A percentile compares a stretch with the other conserved stretches of the same genome.
These are phyloP conservation scores for Andrena haemorrhoa DNA, from an alignment of 2,888 invertebrate genomes.

Conservation along the genomic window DNA sequence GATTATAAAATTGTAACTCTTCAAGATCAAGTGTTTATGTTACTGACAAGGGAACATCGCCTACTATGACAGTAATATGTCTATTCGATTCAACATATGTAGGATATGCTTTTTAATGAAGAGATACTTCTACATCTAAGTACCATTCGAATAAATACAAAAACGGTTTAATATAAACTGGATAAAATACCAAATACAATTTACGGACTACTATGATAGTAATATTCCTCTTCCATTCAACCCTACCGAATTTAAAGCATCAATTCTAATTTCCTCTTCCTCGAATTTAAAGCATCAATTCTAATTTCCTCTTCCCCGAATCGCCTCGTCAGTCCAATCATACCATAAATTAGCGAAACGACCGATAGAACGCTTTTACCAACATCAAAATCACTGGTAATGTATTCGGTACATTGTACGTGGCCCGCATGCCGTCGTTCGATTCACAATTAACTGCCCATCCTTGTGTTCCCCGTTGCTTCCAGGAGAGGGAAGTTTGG, in stretches of 20 bases:
- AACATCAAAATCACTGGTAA: constrained; percentile 44
- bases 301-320: background rate
- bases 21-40: no score
- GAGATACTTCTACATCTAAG: background rate
- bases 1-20: no score
- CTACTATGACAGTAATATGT: no score
- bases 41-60: no score
- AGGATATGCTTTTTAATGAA: no score
- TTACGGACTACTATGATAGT: no score
- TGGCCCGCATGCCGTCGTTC: constrained; percentile 16
- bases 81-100: no score
- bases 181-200: no score
- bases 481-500: constrained; percentile 34
- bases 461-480: constrained; percentile 34
- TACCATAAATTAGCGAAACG: constrained; percentile 35
- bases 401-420: constrained; percentile 32
- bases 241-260: background rate
- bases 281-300: constrained; percentile 9
- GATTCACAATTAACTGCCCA: constrained; percentile 62
- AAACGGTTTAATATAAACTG: no score
- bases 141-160: no score
- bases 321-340: background rate
- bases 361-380: constrained; percentile 1
- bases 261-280: background rate
- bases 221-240: background rate